Evolutionary conservation across 2,888 invertebrate genomes (phyloP).

Genomic region (Nemapogon koenigi): DNA sequence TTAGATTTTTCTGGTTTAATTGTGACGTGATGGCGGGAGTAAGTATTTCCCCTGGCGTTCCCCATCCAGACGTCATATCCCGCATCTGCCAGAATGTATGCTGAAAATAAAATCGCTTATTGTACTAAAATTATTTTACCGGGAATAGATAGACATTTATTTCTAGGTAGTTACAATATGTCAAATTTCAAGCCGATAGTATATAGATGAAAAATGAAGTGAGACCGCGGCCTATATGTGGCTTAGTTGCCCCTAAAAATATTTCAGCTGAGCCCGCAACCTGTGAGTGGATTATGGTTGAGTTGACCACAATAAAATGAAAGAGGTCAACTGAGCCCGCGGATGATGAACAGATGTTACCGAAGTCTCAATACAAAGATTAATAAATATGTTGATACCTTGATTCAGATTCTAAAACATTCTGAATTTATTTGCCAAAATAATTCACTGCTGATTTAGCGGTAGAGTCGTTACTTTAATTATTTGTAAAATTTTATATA

Average conservation of each 20-base stretch:
- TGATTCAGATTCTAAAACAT: no score
- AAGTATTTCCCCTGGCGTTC: slow-evolving; percentile 83
- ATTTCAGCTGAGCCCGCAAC: no score
- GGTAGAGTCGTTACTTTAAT: background rate
- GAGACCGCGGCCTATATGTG: no score
- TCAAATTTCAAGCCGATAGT: no score
- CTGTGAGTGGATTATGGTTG: no score
- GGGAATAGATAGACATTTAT: background rate
- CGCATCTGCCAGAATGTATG: slow-evolving; percentile 70
- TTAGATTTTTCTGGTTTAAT: slow-evolving; percentile 33
- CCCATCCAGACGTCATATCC: slow-evolving; percentile 87
- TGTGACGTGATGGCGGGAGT: slow-evolving; percentile 68
- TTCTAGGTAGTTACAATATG: background rate
- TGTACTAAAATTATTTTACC: background rate
- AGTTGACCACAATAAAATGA: no score
- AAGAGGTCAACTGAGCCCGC: no score
- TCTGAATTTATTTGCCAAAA: no score
- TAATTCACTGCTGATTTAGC: no score
- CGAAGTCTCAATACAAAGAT: background rate
- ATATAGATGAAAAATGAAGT: no score
- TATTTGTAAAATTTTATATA: background rate
- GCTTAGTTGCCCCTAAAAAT: no score
- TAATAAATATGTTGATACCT: background rate
- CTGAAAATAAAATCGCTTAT: no score
- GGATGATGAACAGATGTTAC: background rate